These are phyloP conservation scores for Pantherophis guttatus DNA, from an alignment of 2,113 vertebrate species.

Conservation along the genomic window DNA sequence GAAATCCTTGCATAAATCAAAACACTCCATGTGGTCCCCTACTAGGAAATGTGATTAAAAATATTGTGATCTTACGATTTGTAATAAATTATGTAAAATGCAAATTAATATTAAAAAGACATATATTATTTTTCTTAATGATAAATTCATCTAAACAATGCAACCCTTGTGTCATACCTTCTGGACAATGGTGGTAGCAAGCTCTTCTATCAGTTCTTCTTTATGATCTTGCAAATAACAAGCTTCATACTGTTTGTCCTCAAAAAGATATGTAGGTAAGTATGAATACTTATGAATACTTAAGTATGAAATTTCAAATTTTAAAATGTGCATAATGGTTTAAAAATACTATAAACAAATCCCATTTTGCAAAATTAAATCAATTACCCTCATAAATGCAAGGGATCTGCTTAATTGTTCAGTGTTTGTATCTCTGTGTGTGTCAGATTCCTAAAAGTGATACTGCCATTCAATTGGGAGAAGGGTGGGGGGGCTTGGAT, in stretches of 20 bases:
- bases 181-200: conserved; percentile 91
- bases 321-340: neutral
- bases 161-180: conserved; percentile 75
- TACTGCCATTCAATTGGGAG: no score
- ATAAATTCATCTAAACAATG: neutral
- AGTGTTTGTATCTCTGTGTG: neutral
- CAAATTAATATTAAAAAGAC: neutral
- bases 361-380: neutral
- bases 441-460: neutral
- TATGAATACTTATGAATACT: neutral
- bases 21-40: neutral
- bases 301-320: neutral
- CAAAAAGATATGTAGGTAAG: conserved; percentile 1
- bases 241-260: conserved; percentile 98
- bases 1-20: neutral
- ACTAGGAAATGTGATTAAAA: neutral
- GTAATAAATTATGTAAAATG: neutral
- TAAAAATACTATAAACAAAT: neutral
- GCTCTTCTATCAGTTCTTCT: conserved; percentile 94
- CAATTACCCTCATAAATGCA: neutral
- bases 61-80: neutral
- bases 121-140: neutral
- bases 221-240: conserved; percentile 91
- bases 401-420: neutral
- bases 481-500: no score